Conservation (phyloP, 2,888 invertebrate species). For the Laspeyria flexula region DNA sequence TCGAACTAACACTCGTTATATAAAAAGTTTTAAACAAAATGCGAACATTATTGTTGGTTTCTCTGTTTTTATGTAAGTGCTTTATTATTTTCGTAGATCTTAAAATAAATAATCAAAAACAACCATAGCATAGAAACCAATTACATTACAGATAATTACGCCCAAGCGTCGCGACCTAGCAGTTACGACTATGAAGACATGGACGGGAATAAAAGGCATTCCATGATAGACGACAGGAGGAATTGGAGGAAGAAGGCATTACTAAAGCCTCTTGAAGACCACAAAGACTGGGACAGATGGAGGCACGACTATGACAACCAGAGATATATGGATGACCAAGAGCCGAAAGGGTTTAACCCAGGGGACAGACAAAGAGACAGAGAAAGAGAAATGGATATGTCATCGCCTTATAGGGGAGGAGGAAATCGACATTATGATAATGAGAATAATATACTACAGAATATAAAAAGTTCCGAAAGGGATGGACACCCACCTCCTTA, state of each 20-base stretch:
- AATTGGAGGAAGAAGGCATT: constrained; percentile 75
- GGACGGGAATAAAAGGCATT: constrained; percentile 65
- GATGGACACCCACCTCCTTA: constrained; percentile 46
- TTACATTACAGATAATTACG: constrained; percentile 69
- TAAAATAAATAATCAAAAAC: constrained; percentile 2
- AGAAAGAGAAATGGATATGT: constrained; percentile 55
- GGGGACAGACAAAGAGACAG: constrained; percentile 55
- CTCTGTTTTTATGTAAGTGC: constrained; percentile 75
- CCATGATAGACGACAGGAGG: constrained; percentile 67
- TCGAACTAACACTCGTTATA: constrained; percentile 23
- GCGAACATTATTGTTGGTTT: constrained; percentile 71
- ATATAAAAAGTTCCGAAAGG: constrained; percentile 60
- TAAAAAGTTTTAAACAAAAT: constrained; percentile 52
- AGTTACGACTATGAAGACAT: constrained; percentile 73
- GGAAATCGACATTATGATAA: constrained; percentile 62
- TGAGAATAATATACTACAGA: constrained; percentile 52
- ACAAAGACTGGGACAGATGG: constrained; percentile 65
- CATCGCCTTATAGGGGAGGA: constrained; percentile 50
- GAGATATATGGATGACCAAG: constrained; percentile 63
- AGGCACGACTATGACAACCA: constrained; percentile 62
- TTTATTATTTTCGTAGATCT: constrained; percentile 16
- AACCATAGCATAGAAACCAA: constrained; percentile 10
- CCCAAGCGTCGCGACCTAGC: constrained; percentile 56
- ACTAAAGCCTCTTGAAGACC: constrained; percentile 60
- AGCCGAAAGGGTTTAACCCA: constrained; percentile 53